Evolutionary conservation across 2,113 vertebrate species (phyloP), one percentile per base, ranked within the genome.

Genomic region (Atherinomorus stipes): DNA sequence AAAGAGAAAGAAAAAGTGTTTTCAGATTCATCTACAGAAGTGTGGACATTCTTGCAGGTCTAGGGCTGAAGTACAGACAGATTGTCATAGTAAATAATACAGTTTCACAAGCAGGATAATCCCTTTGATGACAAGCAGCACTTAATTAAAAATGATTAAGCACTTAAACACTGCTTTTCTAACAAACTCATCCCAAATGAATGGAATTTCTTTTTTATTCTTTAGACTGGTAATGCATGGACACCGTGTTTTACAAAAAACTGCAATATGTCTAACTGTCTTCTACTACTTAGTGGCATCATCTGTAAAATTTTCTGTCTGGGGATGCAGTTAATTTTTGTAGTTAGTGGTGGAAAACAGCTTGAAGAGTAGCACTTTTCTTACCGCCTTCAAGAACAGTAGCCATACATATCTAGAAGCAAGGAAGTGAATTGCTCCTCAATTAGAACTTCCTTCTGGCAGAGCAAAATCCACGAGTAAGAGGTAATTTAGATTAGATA

Each of bases 341-440:
- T 40, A 58, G 26, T 51, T 49, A 22, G 28, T 44, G 11, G n/a
- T 63, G 52, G 3, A 12, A 77, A 83, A 76, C 64, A 79, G 77
- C 74, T 79, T 77, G 71, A 83, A 62, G 19, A 4, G 38, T 64
- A 19, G 47, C 25, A 42, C 19, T 70, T 76, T 50, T 54, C 37
- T 26, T 9, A 1, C 37, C 34, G n/a, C n/a, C n/a, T n/a, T n/a
- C n/a, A n/a, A n/a, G n/a, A n/a, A n/a, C n/a, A n/a, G n/a, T n/a
- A n/a, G n/a, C n/a, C n/a, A n/a, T 47, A 56, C 40, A 52, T 52
- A 67, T 58, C 28, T 77, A 69, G 63, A n/a, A 70, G 60, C 64
- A 45, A 58, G 61, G 73, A 76, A 69, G 53, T 53, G 25, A 84
- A 75, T 72, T 78, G 44, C 63, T 80, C 64, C 58, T 71, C 63